phyloP scores from a whole-genome alignment of 2,113 vertebrate species.

The Sceloporus undulatus region DNA sequence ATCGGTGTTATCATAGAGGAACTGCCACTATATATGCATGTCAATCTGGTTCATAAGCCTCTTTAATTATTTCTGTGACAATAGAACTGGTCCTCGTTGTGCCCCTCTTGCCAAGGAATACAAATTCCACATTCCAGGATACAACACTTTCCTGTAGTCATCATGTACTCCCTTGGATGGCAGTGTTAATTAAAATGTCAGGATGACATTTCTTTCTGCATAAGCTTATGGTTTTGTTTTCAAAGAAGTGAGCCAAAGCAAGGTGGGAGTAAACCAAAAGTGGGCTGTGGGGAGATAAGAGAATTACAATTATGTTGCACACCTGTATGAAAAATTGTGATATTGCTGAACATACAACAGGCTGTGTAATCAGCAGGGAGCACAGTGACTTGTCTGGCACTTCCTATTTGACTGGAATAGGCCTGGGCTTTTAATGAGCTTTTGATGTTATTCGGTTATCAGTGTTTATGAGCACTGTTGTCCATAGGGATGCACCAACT shows the following conservation, averaged over 20 bases:
- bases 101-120: conserved; percentile 46
- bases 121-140: conserved; percentile 38
- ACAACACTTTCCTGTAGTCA: conserved; percentile 39
- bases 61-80: conserved; percentile 31
- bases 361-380: conserved; percentile 38
- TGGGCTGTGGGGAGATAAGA: conserved; percentile 26
- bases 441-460: conserved; percentile 18
- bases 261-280: conserved; percentile 41
- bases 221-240: conserved; percentile 55
- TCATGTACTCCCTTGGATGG: conserved; percentile 42
- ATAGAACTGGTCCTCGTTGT: background rate
- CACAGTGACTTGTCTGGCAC: conserved; percentile 3
- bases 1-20: background rate
- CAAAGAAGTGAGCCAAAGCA: conserved; percentile 36
- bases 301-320: conserved; percentile 37
- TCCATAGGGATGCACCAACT: no score
- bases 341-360: conserved; percentile 7
- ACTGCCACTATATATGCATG: background rate
- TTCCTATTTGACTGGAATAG: conserved; percentile 8
- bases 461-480: background rate
- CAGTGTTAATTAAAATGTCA: conserved; percentile 71
- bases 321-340: conserved; percentile 27
- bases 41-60: background rate
- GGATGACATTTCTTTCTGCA: conserved; percentile 46
- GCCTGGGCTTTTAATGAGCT: conserved; percentile 31